Conservation (phyloP, 2,888 invertebrate species). For the Diloba caeruleocephala region DNA sequence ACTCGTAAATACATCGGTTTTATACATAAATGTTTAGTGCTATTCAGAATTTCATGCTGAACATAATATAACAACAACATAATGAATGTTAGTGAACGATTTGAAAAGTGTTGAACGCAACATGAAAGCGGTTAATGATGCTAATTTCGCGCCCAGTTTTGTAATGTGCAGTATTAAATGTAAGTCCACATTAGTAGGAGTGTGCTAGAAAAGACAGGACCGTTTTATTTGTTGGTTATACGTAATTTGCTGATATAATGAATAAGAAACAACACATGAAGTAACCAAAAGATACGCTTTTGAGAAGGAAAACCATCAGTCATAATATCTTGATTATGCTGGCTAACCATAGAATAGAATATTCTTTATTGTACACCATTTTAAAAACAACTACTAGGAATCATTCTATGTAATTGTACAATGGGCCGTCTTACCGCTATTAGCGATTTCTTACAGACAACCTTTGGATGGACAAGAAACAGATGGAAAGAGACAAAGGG, state of each 20-base stretch:
- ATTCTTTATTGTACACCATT: too few species aligned
- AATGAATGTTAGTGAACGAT: conserved; percentile 35
- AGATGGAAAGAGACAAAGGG: too few species aligned
- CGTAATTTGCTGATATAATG: too few species aligned
- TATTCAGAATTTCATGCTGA: conserved; percentile 30
- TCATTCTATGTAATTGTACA: too few species aligned
- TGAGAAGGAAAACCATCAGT: neutral
- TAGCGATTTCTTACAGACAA: too few species aligned
- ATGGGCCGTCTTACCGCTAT: too few species aligned
- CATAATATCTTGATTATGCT: conserved; percentile 8
- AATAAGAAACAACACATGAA: too few species aligned
- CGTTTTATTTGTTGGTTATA: neutral
- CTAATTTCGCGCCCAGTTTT: conserved; percentile 30
- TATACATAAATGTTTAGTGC: conserved; percentile 25
- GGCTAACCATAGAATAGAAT: too few species aligned
- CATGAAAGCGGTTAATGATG: conserved; percentile 35
- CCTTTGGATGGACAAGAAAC: too few species aligned
- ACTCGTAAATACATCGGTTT: conserved; percentile 45
- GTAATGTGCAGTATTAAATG: conserved; percentile 3
- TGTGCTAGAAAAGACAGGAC: neutral
- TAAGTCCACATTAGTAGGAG: conserved; percentile 21
- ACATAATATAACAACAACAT: conserved; percentile 20
- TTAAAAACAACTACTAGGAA: too few species aligned
- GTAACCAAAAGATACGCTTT: too few species aligned
- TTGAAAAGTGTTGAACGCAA: conserved; percentile 39